A percentile compares a stretch with the other conserved stretches of the same genome.
Conservation (phyloP, 2,888 invertebrate species). For the Pristionchus exspectatus region DNA sequence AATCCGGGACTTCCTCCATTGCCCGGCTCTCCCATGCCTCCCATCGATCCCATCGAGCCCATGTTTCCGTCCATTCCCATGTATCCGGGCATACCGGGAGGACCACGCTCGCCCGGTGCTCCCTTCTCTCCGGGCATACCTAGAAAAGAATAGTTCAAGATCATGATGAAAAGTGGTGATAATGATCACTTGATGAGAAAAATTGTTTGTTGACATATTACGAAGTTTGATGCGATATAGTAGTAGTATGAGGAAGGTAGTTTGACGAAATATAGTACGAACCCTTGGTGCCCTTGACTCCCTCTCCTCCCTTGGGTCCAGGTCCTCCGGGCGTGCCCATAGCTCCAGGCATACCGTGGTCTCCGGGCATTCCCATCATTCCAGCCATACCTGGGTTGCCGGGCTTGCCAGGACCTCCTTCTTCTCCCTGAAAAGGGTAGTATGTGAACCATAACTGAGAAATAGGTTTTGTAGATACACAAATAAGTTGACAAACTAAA, state of each 20-base stretch:
- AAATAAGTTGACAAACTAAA: too few species aligned
- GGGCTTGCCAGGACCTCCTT: constrained; percentile 39
- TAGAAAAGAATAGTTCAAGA: too few species aligned
- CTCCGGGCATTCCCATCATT: constrained; percentile 53
- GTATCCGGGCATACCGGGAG: constrained; percentile 54
- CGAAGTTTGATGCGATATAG: too few species aligned
- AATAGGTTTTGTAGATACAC: too few species aligned
- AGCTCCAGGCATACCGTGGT: constrained; percentile 51
- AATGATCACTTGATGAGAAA: too few species aligned
- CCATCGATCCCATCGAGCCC: constrained; percentile 51
- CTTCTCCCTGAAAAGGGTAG: constrained; percentile 39
- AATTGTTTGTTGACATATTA: too few species aligned
- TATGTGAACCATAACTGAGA: too few species aligned
- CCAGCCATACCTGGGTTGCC: constrained; percentile 53
- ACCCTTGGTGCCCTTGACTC: constrained; percentile 54
- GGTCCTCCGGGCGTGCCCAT: constrained; percentile 37
- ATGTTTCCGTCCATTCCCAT: constrained; percentile 43
- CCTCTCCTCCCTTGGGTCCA: constrained; percentile 50
- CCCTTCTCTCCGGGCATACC: constrained; percentile 52
- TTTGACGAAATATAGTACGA: neutral
- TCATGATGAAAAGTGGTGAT: too few species aligned
- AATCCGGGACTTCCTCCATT: constrained; percentile 40
- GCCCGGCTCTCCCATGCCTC: constrained; percentile 37
- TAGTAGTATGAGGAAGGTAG: too few species aligned
- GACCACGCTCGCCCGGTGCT: constrained; percentile 23